Evolutionary conservation across 2,888 invertebrate species (phyloP).

Genomic region (Mycogona germanica): DNA sequence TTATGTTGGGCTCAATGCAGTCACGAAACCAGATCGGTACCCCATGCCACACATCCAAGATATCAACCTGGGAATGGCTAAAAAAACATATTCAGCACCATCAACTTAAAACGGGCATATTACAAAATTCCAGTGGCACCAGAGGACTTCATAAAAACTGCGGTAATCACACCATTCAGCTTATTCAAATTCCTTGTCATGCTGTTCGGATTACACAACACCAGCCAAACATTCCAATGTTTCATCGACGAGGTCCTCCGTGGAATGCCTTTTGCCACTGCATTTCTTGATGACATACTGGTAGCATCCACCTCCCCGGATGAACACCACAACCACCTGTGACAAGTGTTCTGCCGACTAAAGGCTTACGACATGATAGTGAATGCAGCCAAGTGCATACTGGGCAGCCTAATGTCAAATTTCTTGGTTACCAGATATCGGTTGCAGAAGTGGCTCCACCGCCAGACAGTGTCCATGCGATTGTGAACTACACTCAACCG

Average conservation of each 20-base stretch:
- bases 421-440: slow-evolving; percentile 23
- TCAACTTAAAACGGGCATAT: slow-evolving; percentile 28
- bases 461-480: slow-evolving; percentile 17
- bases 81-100: too few relatives aligned
- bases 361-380: background rate
- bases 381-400: slow-evolving; percentile 3
- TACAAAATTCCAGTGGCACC: slow-evolving; percentile 32
- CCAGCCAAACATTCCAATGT: slow-evolving; percentile 34
- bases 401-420: slow-evolving; percentile 21
- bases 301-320: background rate
- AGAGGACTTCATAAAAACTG: slow-evolving; percentile 33
- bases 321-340: background rate
- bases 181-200: slow-evolving; percentile 31
- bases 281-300: slow-evolving; percentile 31
- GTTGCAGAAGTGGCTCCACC: slow-evolving; percentile 13
- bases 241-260: slow-evolving; percentile 30
- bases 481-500: slow-evolving; percentile 8
- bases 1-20: too few relatives aligned
- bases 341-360: background rate
- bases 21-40: too few relatives aligned
- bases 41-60: too few relatives aligned
- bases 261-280: slow-evolving; percentile 26
- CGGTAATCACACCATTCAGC: slow-evolving; percentile 32
- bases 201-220: slow-evolving; percentile 34
- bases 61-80: too few relatives aligned